These are phyloP conservation scores for Laothoe populi DNA, from an alignment of 2,888 invertebrate species.

Conservation along the genomic window DNA sequence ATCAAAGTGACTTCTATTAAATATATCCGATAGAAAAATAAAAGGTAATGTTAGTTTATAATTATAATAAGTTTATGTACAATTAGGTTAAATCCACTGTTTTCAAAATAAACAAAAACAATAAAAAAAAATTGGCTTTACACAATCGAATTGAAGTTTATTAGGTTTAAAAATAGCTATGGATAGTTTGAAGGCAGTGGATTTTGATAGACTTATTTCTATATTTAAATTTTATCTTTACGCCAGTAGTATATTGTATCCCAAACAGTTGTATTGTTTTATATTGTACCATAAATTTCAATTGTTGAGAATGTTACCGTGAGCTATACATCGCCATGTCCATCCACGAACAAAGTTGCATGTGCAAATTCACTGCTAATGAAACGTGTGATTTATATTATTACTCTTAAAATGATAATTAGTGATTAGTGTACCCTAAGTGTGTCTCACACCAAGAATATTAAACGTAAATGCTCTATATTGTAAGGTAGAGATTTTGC, in stretches of 20 bases:
- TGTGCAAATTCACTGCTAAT: background rate
- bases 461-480: too few species aligned
- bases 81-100: background rate
- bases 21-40: constrained; percentile 25
- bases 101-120: background rate
- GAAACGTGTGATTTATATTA: background rate
- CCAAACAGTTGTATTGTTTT: background rate
- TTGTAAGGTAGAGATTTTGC: too few species aligned
- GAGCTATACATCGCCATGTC: background rate
- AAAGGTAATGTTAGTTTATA: constrained; percentile 32
- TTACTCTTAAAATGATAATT: background rate
- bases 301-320: background rate
- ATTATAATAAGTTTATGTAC: constrained; percentile 30
- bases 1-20: constrained; percentile 23
- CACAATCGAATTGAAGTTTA: background rate
- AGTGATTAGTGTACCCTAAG: too few species aligned
- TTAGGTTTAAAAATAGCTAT: background rate
- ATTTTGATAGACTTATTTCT: background rate
- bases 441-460: too few species aligned
- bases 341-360: background rate
- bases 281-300: background rate
- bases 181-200: background rate
- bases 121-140: background rate
- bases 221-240: background rate
- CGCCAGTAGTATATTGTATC: constrained; percentile 11